Percentiles rank a stretch among this genome's conserved stretches.
Conservation (phyloP, 2,113 vertebrate genomes). For the Deroptyus accipitrinus region DNA sequence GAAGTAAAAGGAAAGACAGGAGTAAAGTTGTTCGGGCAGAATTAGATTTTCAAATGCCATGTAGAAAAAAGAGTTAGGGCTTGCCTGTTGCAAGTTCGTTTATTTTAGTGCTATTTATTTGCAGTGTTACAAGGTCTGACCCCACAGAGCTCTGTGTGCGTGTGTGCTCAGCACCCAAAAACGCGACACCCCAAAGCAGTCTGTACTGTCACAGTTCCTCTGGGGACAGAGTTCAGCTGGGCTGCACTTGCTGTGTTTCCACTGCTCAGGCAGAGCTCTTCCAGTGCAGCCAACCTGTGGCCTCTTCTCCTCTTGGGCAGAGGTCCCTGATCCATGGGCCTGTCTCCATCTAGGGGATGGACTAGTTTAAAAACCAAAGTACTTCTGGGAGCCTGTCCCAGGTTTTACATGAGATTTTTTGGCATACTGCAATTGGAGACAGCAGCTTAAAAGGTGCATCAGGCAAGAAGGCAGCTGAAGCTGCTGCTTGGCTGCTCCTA, state of each 20-base stretch:
- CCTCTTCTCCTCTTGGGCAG: not conserved
- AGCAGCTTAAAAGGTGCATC: not conserved
- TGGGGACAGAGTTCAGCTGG: not conserved
- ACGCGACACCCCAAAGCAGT: not conserved
- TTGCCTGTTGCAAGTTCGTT: not conserved
- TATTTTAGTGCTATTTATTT: not conserved
- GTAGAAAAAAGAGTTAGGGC: not conserved
- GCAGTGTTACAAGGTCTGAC: not conserved
- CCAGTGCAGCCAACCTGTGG: not conserved
- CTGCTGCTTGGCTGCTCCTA: not conserved
- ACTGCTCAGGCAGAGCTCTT: accelerated
- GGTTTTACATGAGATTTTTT: not conserved
- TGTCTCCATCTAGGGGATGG: not conserved
- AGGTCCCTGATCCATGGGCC: not conserved
- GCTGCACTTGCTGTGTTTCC: not conserved
- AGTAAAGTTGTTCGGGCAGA: not conserved
- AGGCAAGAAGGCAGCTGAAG: not conserved
- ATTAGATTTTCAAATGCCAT: not conserved
- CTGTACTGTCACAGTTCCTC: not conserved
- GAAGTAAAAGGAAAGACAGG: not conserved
- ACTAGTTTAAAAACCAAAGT: not conserved
- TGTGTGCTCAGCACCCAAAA: not conserved
- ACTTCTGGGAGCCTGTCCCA: not conserved
- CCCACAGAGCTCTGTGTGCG: not conserved
- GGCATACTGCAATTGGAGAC: not conserved